These are phyloP conservation scores for Laothoe populi DNA, from an alignment of 2,888 invertebrate species.

Conservation along the genomic window DNA sequence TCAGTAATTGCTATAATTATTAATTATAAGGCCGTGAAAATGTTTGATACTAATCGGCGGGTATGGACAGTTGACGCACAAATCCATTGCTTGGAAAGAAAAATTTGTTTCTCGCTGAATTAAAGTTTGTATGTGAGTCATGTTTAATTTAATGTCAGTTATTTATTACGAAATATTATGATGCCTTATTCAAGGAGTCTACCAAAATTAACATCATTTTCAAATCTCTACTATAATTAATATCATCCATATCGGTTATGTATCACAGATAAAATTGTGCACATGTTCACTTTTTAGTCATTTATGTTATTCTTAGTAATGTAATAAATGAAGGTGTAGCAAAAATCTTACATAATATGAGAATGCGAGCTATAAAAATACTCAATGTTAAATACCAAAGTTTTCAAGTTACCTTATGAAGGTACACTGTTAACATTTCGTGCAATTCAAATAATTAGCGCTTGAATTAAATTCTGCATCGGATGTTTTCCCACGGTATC, in stretches of 20 bases:
- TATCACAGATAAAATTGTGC: no score
- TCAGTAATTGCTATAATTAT: constrained; percentile 42
- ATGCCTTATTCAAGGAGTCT: background rate
- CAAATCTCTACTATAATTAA: no score
- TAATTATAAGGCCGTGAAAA: constrained; percentile 45
- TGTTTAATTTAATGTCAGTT: background rate
- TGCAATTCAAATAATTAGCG: constrained; percentile 51
- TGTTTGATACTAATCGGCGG: constrained; percentile 36
- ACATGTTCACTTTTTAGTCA: no score
- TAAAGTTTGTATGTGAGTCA: background rate
- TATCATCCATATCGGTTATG: no score
- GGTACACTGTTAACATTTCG: constrained; percentile 12
- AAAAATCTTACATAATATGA: background rate
- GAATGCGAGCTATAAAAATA: background rate
- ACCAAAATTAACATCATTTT: no score
- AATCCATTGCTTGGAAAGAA: constrained; percentile 36
- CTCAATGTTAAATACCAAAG: background rate
- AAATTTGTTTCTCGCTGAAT: background rate
- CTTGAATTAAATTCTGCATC: constrained; percentile 43
- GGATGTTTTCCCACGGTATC: constrained; percentile 53
- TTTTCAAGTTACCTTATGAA: background rate
- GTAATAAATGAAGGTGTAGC: background rate
- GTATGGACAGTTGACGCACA: constrained; percentile 35
- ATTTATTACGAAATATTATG: background rate
- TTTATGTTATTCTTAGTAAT: background rate